A percentile compares a stretch with the other conserved stretches of the same genome.
Conservation (phyloP, 2,113 vertebrate genomes). For the Lanius collurio region DNA sequence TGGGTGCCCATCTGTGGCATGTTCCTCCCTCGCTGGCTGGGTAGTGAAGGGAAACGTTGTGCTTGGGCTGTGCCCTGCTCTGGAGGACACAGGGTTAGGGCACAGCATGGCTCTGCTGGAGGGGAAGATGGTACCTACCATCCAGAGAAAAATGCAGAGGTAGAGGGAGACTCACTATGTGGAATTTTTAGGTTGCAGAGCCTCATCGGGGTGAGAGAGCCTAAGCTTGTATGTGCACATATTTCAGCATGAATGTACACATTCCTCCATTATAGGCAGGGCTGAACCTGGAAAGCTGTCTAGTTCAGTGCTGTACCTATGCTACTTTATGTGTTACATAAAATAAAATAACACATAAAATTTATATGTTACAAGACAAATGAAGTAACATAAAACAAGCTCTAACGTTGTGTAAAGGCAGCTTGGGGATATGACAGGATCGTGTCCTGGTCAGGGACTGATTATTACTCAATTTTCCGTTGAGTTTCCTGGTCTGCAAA, state of each 20-base stretch:
- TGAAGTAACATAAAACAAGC: neutral
- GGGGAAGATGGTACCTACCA: neutral
- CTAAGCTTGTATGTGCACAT: accelerated
- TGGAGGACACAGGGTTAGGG: accelerated
- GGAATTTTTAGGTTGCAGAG: neutral
- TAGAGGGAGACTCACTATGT: neutral
- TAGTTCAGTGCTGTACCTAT: neutral
- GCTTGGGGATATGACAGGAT: neutral
- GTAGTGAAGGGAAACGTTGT: accelerated
- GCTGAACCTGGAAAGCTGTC: neutral
- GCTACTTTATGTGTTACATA: neutral
- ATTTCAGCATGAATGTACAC: neutral
- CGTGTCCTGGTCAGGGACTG: neutral
- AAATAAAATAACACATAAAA: neutral
- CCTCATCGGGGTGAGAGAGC: neutral
- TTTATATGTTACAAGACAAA: neutral
- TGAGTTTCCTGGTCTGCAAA: neutral
- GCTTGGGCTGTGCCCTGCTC: neutral
- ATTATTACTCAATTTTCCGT: neutral
- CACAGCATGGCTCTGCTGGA: neutral
- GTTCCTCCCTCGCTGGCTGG: accelerated
- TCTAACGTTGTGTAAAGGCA: neutral
- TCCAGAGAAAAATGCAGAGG: neutral
- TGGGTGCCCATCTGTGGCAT: accelerated
- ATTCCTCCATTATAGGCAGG: neutral